phyloP scores from a whole-genome alignment of 2,888 invertebrate species.

The Hymenopus coronatus region DNA sequence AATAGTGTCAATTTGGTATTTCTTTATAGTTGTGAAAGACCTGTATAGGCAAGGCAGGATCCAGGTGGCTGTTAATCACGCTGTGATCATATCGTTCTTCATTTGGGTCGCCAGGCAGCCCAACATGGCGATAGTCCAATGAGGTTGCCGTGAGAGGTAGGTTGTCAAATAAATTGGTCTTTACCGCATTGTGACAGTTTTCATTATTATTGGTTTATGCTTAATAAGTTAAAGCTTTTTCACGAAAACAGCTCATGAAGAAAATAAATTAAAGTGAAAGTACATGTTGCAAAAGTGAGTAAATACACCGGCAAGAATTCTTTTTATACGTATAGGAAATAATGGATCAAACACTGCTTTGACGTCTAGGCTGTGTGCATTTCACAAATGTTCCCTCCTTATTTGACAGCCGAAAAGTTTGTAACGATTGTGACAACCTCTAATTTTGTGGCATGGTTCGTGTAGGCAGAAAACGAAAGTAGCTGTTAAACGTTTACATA shows the following conservation, averaged over 20 bases:
- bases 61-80: neutral
- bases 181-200: neutral
- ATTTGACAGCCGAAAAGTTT: too few species aligned
- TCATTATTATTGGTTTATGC: neutral
- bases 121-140: slow-evolving; percentile 25
- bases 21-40: neutral
- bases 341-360: neutral
- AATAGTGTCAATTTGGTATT: too few species aligned
- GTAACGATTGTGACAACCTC: too few species aligned
- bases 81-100: neutral
- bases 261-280: neutral
- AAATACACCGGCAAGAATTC: neutral
- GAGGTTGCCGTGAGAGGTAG: slow-evolving; percentile 17
- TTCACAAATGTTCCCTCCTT: neutral
- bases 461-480: too few species aligned
- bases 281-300: neutral
- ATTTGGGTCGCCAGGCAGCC: slow-evolving; percentile 11
- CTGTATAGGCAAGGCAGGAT: neutral
- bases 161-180: slow-evolving; percentile 5
- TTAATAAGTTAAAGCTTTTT: neutral
- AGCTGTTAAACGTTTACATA: too few species aligned
- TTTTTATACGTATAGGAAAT: neutral
- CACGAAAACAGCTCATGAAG: neutral
- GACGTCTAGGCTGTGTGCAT: neutral
- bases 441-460: too few species aligned